Percentiles rank a stretch among this genome's conserved stretches.
phyloP scores from a whole-genome alignment of 2,797 vertebrate species.

The Buceros bicornis region DNA sequence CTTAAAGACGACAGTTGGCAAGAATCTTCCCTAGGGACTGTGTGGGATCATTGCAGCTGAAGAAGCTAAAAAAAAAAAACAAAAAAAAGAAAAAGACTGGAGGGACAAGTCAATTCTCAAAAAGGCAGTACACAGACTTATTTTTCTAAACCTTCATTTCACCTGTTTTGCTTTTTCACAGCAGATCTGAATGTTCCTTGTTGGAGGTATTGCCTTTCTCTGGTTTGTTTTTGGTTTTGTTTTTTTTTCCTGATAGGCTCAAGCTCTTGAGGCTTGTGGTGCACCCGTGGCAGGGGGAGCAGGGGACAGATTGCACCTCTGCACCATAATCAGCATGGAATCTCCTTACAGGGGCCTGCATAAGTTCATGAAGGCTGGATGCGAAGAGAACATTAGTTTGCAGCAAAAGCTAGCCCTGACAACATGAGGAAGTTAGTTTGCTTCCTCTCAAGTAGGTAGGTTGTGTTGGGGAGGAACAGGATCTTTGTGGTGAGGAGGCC shows the following conservation, averaged over 20 bases:
- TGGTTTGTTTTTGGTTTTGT: background rate
- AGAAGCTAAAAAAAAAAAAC: background rate
- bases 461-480: background rate
- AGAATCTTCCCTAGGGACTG: background rate
- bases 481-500: background rate
- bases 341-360: background rate
- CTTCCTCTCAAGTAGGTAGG: background rate
- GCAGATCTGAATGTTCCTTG: background rate
- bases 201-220: background rate
- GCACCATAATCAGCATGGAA: background rate
- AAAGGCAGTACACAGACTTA: background rate
- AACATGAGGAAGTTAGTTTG: background rate
- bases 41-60: background rate
- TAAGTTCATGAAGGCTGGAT: background rate
- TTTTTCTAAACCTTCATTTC: background rate
- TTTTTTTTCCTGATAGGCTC: background rate
- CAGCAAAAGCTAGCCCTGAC: background rate
- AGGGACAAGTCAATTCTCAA: background rate
- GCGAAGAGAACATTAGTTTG: background rate
- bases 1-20: background rate
- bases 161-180: background rate
- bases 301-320: background rate
- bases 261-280: background rate
- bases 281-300: accelerated
- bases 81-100: background rate